Percentiles rank a stretch among this genome's conserved stretches.
phyloP scores from a whole-genome alignment of 1,140 invertebrate genomes.

The Bombus polaris region DNA sequence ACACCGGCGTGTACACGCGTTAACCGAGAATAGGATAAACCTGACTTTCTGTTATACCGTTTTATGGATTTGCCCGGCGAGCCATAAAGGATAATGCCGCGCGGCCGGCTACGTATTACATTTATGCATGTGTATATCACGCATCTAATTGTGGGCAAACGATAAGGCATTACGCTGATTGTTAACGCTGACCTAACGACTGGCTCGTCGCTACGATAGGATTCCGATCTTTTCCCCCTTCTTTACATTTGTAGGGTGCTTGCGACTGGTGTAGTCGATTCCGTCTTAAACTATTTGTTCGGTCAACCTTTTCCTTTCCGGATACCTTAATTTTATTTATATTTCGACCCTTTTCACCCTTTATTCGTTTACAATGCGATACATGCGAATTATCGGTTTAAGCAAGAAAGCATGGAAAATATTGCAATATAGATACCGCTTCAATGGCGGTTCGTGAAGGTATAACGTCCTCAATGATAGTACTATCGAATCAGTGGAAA shows the following conservation, averaged over 20 bases:
- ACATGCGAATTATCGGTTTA: too few relatives aligned
- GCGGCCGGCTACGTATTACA: constrained; percentile 62
- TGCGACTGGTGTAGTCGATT: too few relatives aligned
- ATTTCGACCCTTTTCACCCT: too few relatives aligned
- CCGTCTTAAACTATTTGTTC: not conserved
- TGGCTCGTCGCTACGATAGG: not conserved
- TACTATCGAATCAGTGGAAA: too few relatives aligned
- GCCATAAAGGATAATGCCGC: constrained; percentile 68
- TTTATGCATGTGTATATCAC: constrained; percentile 68
- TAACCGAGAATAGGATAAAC: constrained; percentile 70
- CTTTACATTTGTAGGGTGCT: not conserved
- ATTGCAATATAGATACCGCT: too few relatives aligned
- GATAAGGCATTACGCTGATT: constrained; percentile 57
- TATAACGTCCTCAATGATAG: too few relatives aligned
- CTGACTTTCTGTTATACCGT: constrained; percentile 64
- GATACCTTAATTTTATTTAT: too few relatives aligned
- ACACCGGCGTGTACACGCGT: constrained; percentile 52
- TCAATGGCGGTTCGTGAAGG: too few relatives aligned
- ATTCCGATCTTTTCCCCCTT: not conserved
- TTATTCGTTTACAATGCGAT: too few relatives aligned
- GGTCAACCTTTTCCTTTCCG: too few relatives aligned
- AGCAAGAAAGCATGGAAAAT: too few relatives aligned
- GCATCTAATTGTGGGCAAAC: constrained; percentile 62
- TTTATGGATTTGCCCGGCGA: constrained; percentile 67
- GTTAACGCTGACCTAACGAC: constrained; percentile 43